Base-by-base conservation (phyloP, 2,113 vertebrate species). In the Triplophysa siluroides region DNA sequence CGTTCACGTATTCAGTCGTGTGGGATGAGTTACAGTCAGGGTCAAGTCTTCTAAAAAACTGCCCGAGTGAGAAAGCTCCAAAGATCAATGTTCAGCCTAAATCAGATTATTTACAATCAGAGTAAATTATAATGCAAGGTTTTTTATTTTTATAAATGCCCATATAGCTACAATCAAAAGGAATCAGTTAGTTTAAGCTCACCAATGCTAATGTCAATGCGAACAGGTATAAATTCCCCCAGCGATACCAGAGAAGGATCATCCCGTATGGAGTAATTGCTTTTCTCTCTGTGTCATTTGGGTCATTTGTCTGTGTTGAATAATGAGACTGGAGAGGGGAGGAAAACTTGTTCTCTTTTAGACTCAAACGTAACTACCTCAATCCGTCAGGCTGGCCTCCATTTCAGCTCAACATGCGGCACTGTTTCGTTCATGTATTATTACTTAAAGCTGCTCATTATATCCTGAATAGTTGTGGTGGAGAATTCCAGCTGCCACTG, bases 251-350 rank as follows among this genome's bases (percentile, higher is more conserved):
- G n/a, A 64, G 64, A 64, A 56, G 52, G 75, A 64, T 24, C 9
- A 0, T 50, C 16, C 16, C 8, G 50, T 82, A 43, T 70, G 21
- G 33, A 64, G 23, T 78, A 60, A 63, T 70, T 71, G 41, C 76
- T 29, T 61, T 54, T 50, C 54, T 68, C 8, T 60, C 29, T 43
- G 54, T 43, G 52, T 76, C 72, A 66, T 63, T 69, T 72, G 13
- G 80, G 66, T 74, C 71, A 45, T 88, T 84, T 88, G 45, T 88
- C 82, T 84, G 78, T 61, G 70, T 54, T 21, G 50, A 76, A 64
- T 74, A 63, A 69, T 64, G 10, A 38, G 75, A 74, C 43, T 82
- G 54, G 60, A 47, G 29, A 66, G 71, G 47, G 26, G 16, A 71
- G 9, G 19, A 54, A 63, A 69, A 41, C 7, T 23, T 4, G 3